Evolutionary conservation across 2,888 invertebrate species (phyloP).

Genomic region (Sesia apiformis): DNA sequence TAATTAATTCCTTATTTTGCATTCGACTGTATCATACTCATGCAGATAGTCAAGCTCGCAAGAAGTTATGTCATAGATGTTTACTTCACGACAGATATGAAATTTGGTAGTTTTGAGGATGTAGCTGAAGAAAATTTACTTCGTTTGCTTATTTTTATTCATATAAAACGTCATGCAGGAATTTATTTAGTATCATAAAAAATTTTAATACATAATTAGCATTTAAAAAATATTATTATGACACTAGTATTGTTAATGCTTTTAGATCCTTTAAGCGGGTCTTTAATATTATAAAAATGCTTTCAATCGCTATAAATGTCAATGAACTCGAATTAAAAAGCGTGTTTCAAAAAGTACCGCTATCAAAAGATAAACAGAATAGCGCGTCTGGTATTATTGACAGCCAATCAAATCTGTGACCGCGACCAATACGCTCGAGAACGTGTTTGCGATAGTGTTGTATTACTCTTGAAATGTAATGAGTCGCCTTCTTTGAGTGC

Average conservation of each 20-base stretch:
- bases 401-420: constrained; percentile 30
- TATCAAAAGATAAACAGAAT: constrained; percentile 3
- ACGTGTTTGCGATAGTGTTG: background rate
- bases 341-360: background rate
- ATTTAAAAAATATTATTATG: too few relatives aligned
- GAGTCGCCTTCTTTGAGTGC: too few relatives aligned
- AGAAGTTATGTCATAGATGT: background rate
- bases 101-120: background rate
- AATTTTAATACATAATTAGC: too few relatives aligned
- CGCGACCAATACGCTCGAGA: constrained; percentile 3
- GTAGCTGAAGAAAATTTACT: too few relatives aligned
- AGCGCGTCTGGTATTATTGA: constrained; percentile 28
- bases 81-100: background rate
- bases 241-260: too few relatives aligned
- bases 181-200: too few relatives aligned
- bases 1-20: background rate
- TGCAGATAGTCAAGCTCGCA: background rate
- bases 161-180: too few relatives aligned
- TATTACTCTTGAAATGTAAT: too few relatives aligned
- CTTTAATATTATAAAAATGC: too few relatives aligned
- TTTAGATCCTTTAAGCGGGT: too few relatives aligned
- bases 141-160: too few relatives aligned
- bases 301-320: background rate
- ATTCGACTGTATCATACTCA: background rate
- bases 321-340: background rate